A percentile compares a stretch with the other conserved stretches of the same genome.
Evolutionary conservation across 1,140 invertebrate genomes (phyloP).

Genomic region (Fopius arisanus): DNA sequence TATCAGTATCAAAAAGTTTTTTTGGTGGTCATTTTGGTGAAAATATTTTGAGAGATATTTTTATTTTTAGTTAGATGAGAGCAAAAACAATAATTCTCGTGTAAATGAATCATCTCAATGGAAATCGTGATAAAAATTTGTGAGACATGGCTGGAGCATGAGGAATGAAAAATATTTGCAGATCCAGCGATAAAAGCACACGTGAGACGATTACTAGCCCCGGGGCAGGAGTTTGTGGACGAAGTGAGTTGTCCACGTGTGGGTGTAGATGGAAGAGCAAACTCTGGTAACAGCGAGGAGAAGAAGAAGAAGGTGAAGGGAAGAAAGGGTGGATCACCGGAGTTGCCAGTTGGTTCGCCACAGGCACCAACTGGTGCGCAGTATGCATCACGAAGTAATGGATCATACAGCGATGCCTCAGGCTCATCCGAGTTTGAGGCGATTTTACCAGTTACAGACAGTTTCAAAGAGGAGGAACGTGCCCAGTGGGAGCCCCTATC

Average conservation of each 20-base stretch:
- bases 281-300: constrained; percentile 45
- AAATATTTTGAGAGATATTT: too few relatives aligned
- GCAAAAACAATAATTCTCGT: too few relatives aligned
- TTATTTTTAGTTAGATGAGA: too few relatives aligned
- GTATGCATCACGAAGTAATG: constrained; percentile 56
- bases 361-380: constrained; percentile 41
- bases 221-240: constrained; percentile 53
- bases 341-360: constrained; percentile 44
- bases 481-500: constrained; percentile 67
- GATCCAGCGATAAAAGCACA: constrained; percentile 86
- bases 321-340: constrained; percentile 41
- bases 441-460: constrained; percentile 62
- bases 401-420: constrained; percentile 62
- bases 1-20: too few relatives aligned
- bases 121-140: too few relatives aligned
- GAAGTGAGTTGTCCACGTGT: constrained; percentile 23
- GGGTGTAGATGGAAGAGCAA: constrained; percentile 21
- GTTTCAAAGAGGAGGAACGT: constrained; percentile 65
- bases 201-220: constrained; percentile 77
- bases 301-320: constrained; percentile 36
- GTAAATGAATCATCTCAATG: too few relatives aligned
- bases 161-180: constrained; percentile 50
- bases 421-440: constrained; percentile 63
- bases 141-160: too few relatives aligned
- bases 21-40: too few relatives aligned